Conservation (phyloP, 2,797 vertebrate genomes). For the Sylvilagus floridanus region DNA sequence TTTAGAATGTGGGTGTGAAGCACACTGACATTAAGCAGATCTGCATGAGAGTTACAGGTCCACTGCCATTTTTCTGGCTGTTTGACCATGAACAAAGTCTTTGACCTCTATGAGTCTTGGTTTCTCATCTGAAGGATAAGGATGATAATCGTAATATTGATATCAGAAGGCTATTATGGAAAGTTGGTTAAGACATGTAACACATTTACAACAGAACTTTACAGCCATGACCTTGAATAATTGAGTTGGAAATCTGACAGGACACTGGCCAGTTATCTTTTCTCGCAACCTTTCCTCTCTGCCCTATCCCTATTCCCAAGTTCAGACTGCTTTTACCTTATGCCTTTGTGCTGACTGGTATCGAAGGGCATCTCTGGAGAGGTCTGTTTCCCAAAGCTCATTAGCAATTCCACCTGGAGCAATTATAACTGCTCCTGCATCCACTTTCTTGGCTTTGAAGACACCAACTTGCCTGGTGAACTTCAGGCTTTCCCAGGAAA, state of each 20-base stretch:
- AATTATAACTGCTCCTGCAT: neutral
- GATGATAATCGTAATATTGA: neutral
- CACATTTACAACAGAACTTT: neutral
- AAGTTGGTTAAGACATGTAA: neutral
- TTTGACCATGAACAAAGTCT: neutral
- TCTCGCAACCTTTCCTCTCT: neutral
- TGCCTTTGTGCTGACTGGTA: neutral
- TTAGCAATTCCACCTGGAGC: neutral
- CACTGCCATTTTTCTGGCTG: neutral
- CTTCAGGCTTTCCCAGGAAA: neutral
- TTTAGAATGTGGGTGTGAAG: neutral
- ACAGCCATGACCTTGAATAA: neutral
- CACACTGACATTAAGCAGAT: neutral
- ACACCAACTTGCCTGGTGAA: neutral
- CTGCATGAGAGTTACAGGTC: neutral
- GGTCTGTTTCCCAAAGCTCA: neutral
- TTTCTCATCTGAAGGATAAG: slow-evolving; percentile 24
- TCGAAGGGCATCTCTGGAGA: neutral
- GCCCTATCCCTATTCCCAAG: neutral
- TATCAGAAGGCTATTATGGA: neutral
- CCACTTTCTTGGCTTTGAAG: neutral
- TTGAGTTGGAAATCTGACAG: neutral
- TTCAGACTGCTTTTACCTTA: neutral
- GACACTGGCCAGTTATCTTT: neutral
- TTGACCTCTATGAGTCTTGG: neutral